These are phyloP conservation scores for Platysternon megacephalum DNA, from an alignment of 2,113 vertebrate genomes.

Conservation along the genomic window DNA sequence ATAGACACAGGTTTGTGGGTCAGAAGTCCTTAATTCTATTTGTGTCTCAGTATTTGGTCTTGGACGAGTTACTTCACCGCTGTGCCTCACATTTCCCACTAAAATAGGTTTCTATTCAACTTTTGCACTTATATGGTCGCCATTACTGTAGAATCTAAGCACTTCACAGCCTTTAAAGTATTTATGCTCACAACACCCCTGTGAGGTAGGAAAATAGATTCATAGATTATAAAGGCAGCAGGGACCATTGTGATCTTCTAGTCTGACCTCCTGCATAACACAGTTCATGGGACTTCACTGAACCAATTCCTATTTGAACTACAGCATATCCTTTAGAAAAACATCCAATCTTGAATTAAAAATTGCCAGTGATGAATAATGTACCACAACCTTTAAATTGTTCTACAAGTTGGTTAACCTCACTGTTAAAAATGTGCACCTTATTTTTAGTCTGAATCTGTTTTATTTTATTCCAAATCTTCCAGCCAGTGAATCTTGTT, in stretches of 20 bases:
- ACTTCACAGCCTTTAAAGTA: neutral
- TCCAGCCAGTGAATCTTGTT: too few relatives aligned
- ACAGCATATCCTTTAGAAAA: neutral
- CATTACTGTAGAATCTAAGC: neutral
- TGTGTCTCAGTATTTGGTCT: neutral
- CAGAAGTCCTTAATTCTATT: neutral
- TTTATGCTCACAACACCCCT: neutral
- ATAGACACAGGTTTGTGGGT: neutral
- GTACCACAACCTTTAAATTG: neutral
- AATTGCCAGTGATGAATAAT: neutral
- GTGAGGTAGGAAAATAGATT: neutral
- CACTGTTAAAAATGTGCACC: neutral
- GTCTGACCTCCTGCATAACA: neutral
- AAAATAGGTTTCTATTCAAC: neutral
- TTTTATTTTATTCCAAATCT: neutral
- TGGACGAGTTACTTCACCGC: accelerated
- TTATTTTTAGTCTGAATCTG: neutral
- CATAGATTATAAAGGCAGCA: neutral
- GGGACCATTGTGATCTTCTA: neutral
- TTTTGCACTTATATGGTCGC: neutral
- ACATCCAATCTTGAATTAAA: neutral
- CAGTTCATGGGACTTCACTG: neutral
- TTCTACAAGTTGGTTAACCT: neutral
- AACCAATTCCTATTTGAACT: neutral
- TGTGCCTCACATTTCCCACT: neutral